These are phyloP conservation scores for Phylloscopus trochilus DNA, from an alignment of 2,113 vertebrate species.

Conservation along the genomic window DNA sequence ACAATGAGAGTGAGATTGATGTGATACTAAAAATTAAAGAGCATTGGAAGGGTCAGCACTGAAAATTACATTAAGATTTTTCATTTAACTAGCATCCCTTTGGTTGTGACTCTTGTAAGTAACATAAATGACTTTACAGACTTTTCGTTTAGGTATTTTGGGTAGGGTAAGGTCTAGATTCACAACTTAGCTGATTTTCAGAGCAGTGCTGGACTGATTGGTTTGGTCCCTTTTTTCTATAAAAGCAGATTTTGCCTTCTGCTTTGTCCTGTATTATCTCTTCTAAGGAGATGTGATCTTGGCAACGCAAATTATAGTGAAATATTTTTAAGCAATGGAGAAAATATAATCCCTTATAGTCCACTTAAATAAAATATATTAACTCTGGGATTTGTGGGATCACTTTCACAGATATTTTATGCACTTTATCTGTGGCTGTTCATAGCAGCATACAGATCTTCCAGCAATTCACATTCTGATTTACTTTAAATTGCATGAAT, in stretches of 20 bases:
- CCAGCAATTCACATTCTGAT: neutral
- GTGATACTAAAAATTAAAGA: neutral
- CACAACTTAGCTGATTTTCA: neutral
- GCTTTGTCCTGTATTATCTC: neutral
- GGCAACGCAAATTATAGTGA: neutral
- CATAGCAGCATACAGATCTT: neutral
- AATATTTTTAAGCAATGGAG: conserved; percentile 7
- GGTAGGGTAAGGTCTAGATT: neutral
- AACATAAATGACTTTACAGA: neutral
- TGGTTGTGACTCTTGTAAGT: neutral
- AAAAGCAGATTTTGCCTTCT: neutral
- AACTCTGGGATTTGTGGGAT: conserved; percentile 8
- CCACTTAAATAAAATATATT: neutral
- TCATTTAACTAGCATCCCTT: neutral
- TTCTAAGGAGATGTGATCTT: neutral
- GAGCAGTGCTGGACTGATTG: neutral
- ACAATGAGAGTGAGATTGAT: neutral
- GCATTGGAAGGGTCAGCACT: neutral
- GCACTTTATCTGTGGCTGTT: neutral
- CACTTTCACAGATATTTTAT: neutral
- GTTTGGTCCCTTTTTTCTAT: neutral
- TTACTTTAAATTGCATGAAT: conserved; percentile 30
- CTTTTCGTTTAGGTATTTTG: neutral
- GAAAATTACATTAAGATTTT: neutral
- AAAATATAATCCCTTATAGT: neutral